A percentile compares a stretch with the other conserved stretches of the same genome.
These are phyloP conservation scores for Rhinolophus ferrumequinum DNA, from an alignment of 2,113 vertebrate genomes.

Conservation along the genomic window DNA sequence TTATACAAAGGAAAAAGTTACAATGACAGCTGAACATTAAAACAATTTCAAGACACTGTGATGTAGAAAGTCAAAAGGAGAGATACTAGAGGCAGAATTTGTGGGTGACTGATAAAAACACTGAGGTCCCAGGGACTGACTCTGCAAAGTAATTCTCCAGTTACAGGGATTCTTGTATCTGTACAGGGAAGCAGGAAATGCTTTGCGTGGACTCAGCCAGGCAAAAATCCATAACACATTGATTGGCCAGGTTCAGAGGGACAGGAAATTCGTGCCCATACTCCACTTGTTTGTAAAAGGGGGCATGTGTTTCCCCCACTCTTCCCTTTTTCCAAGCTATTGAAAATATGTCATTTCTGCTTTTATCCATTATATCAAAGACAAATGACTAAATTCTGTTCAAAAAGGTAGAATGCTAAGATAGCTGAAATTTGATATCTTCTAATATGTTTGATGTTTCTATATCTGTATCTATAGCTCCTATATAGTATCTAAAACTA, in stretches of 20 bases:
- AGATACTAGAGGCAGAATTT: neutral
- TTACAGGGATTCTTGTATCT: neutral
- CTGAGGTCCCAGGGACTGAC: neutral
- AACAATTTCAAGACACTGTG: slow-evolving; percentile 52
- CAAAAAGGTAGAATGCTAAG: neutral
- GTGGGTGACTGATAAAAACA: neutral
- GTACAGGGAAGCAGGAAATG: neutral
- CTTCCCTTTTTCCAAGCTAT: neutral
- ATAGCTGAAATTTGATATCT: neutral
- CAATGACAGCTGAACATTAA: slow-evolving; percentile 58
- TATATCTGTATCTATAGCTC: neutral
- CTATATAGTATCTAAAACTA: neutral
- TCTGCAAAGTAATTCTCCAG: neutral
- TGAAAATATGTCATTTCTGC: neutral
- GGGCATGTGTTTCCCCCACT: neutral
- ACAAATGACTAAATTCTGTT: neutral
- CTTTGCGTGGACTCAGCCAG: neutral
- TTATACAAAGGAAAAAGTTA: slow-evolving; percentile 62
- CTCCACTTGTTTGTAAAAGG: neutral
- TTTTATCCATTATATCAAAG: neutral
- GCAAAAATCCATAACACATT: neutral
- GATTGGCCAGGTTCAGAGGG: neutral
- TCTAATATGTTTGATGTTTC: neutral
- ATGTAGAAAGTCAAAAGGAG: slow-evolving; percentile 17
- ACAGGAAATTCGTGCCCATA: neutral